Conservation (phyloP, 2,888 invertebrate genomes). For the Liodrosophila aerea region DNA sequence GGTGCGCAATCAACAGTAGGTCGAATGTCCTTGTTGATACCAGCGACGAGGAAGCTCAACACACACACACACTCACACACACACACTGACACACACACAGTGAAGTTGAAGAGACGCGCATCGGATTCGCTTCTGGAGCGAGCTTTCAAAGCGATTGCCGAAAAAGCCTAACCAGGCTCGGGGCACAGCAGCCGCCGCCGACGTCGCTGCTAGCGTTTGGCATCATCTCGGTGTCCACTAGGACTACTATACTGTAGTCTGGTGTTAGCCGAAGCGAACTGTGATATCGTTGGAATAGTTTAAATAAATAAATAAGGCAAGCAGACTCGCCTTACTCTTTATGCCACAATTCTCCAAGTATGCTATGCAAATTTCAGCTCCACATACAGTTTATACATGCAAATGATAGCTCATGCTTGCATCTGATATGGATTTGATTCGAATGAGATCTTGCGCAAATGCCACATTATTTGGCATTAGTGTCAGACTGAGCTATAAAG, state of each 20-base stretch:
- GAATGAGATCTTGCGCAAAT: no score
- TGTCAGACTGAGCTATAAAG: no score
- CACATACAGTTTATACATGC: no score
- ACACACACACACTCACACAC: slow-evolving; percentile 18
- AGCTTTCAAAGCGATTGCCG: slow-evolving; percentile 37
- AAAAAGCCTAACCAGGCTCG: slow-evolving; percentile 30
- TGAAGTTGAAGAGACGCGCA: slow-evolving; percentile 41
- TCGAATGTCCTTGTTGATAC: slow-evolving; percentile 77
- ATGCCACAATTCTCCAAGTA: slow-evolving; percentile 15
- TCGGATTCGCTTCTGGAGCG: slow-evolving; percentile 44
- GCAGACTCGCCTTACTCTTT: slow-evolving; percentile 34
- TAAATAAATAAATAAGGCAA: slow-evolving; percentile 58
- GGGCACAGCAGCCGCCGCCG: slow-evolving; percentile 34
- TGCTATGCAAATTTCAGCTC: slow-evolving; percentile 24
- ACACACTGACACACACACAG: slow-evolving; percentile 1
- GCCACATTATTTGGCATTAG: no score
- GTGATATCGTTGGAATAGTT: slow-evolving; percentile 51
- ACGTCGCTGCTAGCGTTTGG: slow-evolving; percentile 1
- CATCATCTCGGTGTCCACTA: no score
- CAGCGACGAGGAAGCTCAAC: slow-evolving; percentile 48
- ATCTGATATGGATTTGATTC: no score
- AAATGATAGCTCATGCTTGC: no score
- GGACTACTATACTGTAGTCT: no score
- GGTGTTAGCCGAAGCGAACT: slow-evolving; percentile 42
- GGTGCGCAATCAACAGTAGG: slow-evolving; percentile 73